phyloP scores from a whole-genome alignment of 30 jellyfish, hydroid and myxozoan genomes.

The Catostylus mosaicus region DNA sequence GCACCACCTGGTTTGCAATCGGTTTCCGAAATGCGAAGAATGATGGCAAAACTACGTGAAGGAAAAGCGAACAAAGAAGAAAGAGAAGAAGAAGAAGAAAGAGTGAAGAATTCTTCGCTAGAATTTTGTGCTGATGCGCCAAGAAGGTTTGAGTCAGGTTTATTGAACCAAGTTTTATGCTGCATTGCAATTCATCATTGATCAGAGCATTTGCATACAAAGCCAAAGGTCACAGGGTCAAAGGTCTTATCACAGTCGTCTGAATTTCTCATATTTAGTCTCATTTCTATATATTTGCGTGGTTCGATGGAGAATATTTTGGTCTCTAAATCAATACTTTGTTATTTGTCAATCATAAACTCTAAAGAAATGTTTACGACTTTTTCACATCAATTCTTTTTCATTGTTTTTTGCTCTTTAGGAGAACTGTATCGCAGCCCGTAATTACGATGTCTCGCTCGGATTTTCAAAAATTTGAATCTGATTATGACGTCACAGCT shows the following conservation, averaged over 20 bases:
- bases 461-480: conserved; percentile 22
- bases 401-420: conserved; percentile 1
- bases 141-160: conserved; percentile 11
- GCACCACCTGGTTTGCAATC: conserved; percentile 35
- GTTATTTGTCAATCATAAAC: too few relatives aligned
- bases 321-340: too few relatives aligned
- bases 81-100: conserved; percentile 2
- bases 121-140: conserved; percentile 34
- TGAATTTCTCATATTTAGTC: too few relatives aligned
- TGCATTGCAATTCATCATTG: not conserved
- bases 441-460: not conserved
- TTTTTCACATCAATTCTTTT: not conserved
- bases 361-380: too few relatives aligned
- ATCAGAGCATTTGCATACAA: not conserved
- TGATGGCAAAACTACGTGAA: conserved; percentile 54
- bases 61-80: conserved; percentile 27
- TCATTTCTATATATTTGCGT: too few relatives aligned
- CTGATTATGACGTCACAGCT: conserved; percentile 52
- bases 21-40: conserved; percentile 33
- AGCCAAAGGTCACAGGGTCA: too few relatives aligned
- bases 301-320: too few relatives aligned
- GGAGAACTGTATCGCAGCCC: conserved; percentile 63
- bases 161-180: too few relatives aligned
- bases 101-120: not conserved
- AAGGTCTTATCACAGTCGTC: too few relatives aligned